Percentiles rank a stretch among this genome's conserved stretches.
phyloP scores from a whole-genome alignment of 1,140 invertebrate genomes.

The Mylabris phalerata region DNA sequence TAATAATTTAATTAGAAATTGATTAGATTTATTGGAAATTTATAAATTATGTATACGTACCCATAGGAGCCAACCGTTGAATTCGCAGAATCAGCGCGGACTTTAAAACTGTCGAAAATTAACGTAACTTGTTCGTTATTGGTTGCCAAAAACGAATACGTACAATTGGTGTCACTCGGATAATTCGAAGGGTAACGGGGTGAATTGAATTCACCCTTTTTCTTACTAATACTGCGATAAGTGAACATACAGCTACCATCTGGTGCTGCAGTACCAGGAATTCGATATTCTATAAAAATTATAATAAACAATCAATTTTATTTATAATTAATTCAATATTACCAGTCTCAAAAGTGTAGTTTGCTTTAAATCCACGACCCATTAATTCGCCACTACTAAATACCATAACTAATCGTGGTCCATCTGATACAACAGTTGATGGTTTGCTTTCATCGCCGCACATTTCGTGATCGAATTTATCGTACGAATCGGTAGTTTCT shows the following conservation, averaged over 20 bases:
- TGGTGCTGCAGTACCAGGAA: slow-evolving; percentile 89
- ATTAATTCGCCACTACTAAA: slow-evolving; percentile 85
- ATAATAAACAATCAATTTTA: neutral
- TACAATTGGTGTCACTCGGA: slow-evolving; percentile 87
- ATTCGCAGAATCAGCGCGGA: slow-evolving; percentile 60
- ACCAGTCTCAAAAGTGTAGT: slow-evolving; percentile 84
- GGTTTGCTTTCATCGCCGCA: slow-evolving; percentile 72
- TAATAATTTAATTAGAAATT: slow-evolving; percentile 32
- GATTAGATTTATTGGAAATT: neutral
- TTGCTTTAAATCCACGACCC: slow-evolving; percentile 86
- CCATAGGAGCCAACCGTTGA: slow-evolving; percentile 55
- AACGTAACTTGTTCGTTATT: slow-evolving; percentile 86
- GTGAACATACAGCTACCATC: slow-evolving; percentile 86
- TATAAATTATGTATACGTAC: slow-evolving; percentile 37
- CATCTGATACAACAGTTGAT: slow-evolving; percentile 72
- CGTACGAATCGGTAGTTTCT: slow-evolving; percentile 85
- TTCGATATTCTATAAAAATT: slow-evolving; percentile 67
- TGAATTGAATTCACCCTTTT: slow-evolving; percentile 88
- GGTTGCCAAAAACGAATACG: slow-evolving; percentile 78
- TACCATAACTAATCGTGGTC: slow-evolving; percentile 87
- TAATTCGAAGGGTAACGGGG: slow-evolving; percentile 94
- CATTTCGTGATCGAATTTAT: slow-evolving; percentile 87
- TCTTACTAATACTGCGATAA: slow-evolving; percentile 77
- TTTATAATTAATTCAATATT: slow-evolving; percentile 8
- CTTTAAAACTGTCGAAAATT: slow-evolving; percentile 89